Conservation (phyloP, 2,113 vertebrate genomes). For the Microcebus tavaratra region DNA sequence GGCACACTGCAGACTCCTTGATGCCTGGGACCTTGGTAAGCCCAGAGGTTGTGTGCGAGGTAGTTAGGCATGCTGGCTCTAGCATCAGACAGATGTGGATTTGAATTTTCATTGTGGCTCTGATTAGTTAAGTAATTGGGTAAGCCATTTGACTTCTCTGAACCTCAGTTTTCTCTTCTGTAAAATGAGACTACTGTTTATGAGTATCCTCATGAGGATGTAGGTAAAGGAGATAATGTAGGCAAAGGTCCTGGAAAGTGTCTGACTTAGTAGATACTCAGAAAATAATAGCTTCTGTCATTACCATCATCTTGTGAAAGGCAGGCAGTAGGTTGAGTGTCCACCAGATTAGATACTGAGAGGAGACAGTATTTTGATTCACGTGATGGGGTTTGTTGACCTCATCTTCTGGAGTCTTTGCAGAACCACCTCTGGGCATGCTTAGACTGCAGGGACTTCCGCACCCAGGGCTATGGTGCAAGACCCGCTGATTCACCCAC, state of each 20-base stretch:
- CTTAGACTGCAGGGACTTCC: neutral
- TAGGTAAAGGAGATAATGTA: neutral
- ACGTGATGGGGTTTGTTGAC: neutral
- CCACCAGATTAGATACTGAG: neutral
- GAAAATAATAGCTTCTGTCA: neutral
- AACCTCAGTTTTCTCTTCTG: neutral
- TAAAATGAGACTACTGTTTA: neutral
- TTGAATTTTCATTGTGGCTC: neutral
- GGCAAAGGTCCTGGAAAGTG: neutral
- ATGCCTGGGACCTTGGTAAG: neutral
- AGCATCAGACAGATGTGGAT: neutral
- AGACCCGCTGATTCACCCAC: neutral
- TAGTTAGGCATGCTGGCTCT: neutral
- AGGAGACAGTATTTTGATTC: neutral
- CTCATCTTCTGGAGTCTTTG: neutral
- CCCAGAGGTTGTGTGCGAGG: neutral
- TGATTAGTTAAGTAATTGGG: neutral
- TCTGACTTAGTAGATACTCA: neutral
- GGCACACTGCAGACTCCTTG: neutral
- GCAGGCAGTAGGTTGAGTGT: neutral
- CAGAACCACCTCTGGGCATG: neutral
- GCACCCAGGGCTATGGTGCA: neutral
- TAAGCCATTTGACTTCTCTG: neutral
- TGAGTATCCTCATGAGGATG: neutral
- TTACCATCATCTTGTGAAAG: neutral